Percentiles rank a stretch among this genome's conserved stretches.
phyloP scores from a whole-genome alignment of 2,888 invertebrate species.

The Escarpia spicata region DNA sequence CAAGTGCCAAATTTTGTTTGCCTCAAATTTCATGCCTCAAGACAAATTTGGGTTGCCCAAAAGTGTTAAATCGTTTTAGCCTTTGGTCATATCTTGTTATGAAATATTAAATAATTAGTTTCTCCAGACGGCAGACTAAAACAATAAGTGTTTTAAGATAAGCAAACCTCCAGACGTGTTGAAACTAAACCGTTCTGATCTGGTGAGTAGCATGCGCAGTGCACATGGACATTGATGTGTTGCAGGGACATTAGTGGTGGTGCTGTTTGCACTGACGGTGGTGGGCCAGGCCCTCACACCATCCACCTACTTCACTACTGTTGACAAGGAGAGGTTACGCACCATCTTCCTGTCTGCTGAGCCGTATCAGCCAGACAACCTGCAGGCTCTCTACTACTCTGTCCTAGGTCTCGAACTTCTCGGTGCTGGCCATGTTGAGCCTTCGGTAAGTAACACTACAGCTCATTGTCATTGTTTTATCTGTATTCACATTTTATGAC shows the following conservation, averaged over 20 bases:
- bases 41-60: too few relatives aligned
- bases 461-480: conserved; percentile 64
- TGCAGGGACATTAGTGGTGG: conserved; percentile 51
- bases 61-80: too few relatives aligned
- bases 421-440: conserved; percentile 56
- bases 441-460: conserved; percentile 45
- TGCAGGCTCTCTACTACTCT: conserved; percentile 76
- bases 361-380: conserved; percentile 55
- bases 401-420: conserved; percentile 78
- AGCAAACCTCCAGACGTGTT: too few relatives aligned
- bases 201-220: background rate
- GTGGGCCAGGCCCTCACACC: conserved; percentile 61
- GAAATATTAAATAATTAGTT: too few relatives aligned
- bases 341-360: conserved; percentile 61
- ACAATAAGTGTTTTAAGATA: background rate
- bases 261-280: conserved; percentile 56
- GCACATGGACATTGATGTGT: conserved; percentile 24
- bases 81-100: too few relatives aligned
- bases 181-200: background rate
- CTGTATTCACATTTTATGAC: conserved; percentile 20
- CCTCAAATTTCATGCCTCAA: background rate
- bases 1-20: background rate
- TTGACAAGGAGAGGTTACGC: conserved; percentile 61
- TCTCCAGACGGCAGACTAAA: too few relatives aligned
- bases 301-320: conserved; percentile 61